phyloP scores from a whole-genome alignment of 2,797 vertebrate genomes.

The Gallinago stenura region DNA sequence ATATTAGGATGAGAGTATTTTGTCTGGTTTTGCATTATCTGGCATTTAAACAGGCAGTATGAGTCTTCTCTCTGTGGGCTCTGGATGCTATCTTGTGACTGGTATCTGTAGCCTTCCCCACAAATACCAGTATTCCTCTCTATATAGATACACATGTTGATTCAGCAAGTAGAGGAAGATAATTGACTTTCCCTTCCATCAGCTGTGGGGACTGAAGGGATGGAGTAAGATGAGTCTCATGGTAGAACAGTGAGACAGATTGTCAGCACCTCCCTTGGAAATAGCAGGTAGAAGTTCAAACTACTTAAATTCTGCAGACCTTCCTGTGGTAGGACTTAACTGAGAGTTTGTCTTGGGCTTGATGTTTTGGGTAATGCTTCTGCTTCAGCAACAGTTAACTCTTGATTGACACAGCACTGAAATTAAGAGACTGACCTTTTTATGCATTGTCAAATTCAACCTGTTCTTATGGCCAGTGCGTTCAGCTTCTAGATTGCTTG shows the following conservation, averaged over 20 bases:
- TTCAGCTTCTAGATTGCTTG: neutral
- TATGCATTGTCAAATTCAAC: neutral
- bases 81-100: neutral
- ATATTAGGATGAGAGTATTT: neutral
- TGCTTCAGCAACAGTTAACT: neutral
- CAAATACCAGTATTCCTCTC: neutral
- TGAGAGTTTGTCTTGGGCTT: neutral
- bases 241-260: neutral
- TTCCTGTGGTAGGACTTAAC: neutral
- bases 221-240: neutral
- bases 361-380: neutral
- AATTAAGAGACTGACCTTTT: neutral
- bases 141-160: rapidly evolving
- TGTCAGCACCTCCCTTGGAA: neutral
- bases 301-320: neutral
- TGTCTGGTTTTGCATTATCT: neutral
- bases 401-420: neutral
- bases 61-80: neutral
- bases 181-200: neutral
- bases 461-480: neutral
- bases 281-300: neutral
- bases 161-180: neutral
- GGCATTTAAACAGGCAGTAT: neutral
- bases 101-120: neutral
- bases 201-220: neutral